These are phyloP conservation scores for Hirtodrosophila confusa DNA, from an alignment of 2,888 invertebrate genomes.

Conservation along the genomic window DNA sequence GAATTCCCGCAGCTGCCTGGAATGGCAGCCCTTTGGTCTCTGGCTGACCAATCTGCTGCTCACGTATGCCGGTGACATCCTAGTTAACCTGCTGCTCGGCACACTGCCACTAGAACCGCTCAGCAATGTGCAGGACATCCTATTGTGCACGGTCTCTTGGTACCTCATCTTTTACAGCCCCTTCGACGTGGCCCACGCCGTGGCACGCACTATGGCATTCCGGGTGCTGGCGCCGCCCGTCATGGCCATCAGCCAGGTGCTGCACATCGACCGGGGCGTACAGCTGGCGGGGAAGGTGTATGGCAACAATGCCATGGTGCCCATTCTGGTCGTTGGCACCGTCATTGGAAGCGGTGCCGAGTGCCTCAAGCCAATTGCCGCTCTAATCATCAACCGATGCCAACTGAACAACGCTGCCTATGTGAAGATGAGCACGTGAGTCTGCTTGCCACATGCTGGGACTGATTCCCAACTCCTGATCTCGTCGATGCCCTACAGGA, in stretches of 20 bases:
- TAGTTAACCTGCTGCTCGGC: conserved; percentile 61
- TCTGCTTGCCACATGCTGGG: conserved; percentile 10
- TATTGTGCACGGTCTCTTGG: conserved; percentile 54
- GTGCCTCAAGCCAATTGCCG: conserved; percentile 58
- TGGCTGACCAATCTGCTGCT: conserved; percentile 61
- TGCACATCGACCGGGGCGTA: conserved; percentile 59
- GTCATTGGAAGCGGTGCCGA: conserved; percentile 68
- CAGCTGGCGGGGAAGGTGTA: conserved; percentile 47
- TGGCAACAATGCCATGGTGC: conserved; percentile 47
- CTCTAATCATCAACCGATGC: conserved; percentile 61
- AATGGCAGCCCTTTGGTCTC: conserved; percentile 56
- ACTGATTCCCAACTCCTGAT: neutral
- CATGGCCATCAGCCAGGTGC: conserved; percentile 55
- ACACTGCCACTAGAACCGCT: conserved; percentile 60
- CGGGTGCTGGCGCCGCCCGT: conserved; percentile 50
- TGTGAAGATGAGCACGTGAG: conserved; percentile 66
- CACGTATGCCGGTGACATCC: conserved; percentile 61
- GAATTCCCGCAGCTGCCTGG: conserved; percentile 7
- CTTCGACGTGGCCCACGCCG: conserved; percentile 34
- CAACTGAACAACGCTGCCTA: conserved; percentile 50
- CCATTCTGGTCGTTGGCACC: conserved; percentile 63
- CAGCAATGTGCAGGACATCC: conserved; percentile 49
- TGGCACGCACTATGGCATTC: conserved; percentile 40
- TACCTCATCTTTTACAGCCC: conserved; percentile 66
- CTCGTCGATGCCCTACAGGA: conserved; percentile 39